Conservation (phyloP, 1,140 invertebrate genomes). For the Copidosoma floridanum region DNA sequence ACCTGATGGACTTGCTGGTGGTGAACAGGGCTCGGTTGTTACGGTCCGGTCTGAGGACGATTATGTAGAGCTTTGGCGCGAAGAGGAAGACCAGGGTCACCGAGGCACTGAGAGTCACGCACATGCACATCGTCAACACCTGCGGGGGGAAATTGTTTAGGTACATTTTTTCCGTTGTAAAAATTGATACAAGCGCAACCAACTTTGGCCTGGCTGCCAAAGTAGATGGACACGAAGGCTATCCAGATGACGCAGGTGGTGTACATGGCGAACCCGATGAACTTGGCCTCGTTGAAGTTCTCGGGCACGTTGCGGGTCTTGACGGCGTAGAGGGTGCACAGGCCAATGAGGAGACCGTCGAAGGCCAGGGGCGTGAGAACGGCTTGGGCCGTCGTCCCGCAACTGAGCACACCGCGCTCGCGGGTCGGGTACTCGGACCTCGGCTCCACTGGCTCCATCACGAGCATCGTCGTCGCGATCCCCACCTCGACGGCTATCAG, state of each 20-base stretch:
- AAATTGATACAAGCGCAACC: no score
- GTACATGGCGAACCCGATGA: slow-evolving; percentile 85
- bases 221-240: slow-evolving; percentile 85
- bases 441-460: slow-evolving; percentile 68
- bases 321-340: slow-evolving; percentile 82
- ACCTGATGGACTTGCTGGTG: slow-evolving; percentile 74
- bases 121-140: slow-evolving; percentile 72
- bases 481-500: slow-evolving; percentile 71
- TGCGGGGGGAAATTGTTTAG: slow-evolving; percentile 30
- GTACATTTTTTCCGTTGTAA: no score
- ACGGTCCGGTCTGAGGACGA: slow-evolving; percentile 72
- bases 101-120: slow-evolving; percentile 69
- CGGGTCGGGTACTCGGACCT: slow-evolving; percentile 61
- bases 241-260: slow-evolving; percentile 87
- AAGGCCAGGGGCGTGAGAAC: slow-evolving; percentile 77
- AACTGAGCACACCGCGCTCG: slow-evolving; percentile 64
- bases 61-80: slow-evolving; percentile 78
- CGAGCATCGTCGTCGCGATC: slow-evolving; percentile 68
- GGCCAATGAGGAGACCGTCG: slow-evolving; percentile 73
- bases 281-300: slow-evolving; percentile 86
- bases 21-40: slow-evolving; percentile 79
- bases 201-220: slow-evolving; percentile 71
- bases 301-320: slow-evolving; percentile 85
- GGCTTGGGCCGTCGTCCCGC: slow-evolving; percentile 68
- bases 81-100: slow-evolving; percentile 78